Base-by-base conservation (phyloP, 1,140 invertebrate species). In the Batillaria attramentaria region DNA sequence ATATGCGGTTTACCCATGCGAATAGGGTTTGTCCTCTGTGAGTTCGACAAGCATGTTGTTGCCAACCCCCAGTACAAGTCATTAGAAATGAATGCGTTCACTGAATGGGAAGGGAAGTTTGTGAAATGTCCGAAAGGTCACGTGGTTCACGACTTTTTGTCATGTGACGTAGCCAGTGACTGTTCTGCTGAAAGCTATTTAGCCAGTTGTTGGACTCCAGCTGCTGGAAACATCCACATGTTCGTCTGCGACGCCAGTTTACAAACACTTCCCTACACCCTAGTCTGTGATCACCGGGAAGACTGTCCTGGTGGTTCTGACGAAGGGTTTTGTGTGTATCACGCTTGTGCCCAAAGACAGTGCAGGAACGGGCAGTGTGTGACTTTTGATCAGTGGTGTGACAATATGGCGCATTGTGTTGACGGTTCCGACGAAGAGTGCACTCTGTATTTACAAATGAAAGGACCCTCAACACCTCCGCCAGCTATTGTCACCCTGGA, bases 291-390 rank as follows among this genome's bases (percentile, higher is more conserved):
- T 18, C 50, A 50, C 28, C 28, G 31, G 33, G 16, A 72, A 0
- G 70, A 72, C 43, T 72, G 70, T 24, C 43, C 46, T 0, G 70
- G 50, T 33, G 18, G 31, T 3, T 43, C 37, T 54, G 70, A 72
- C 28, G 70, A 72, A 54, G 0, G n/a, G 1, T 72, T 72, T 28
- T 72, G 70, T 24, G 1, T 0, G 0, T 39, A 72, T 16, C 70
- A n/a, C 31, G 37, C n/a, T 8, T 72, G 33, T 72, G 31, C 18
- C 2, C 18, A 72, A 28, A 31, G 13, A 10, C 10, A 10, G 1
- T 74, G 72, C 24, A 6, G 16, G 37, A 74, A 60, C 46, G 50
- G 50, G 18, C 50, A 74, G 37, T 74, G 72, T 60, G 20, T 74
- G 4, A 2, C 50, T 24, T 3, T 35, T 0, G 37, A 74, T 41